Conservation (phyloP, 2,113 vertebrate species). For the Elephantulus edwardii region DNA sequence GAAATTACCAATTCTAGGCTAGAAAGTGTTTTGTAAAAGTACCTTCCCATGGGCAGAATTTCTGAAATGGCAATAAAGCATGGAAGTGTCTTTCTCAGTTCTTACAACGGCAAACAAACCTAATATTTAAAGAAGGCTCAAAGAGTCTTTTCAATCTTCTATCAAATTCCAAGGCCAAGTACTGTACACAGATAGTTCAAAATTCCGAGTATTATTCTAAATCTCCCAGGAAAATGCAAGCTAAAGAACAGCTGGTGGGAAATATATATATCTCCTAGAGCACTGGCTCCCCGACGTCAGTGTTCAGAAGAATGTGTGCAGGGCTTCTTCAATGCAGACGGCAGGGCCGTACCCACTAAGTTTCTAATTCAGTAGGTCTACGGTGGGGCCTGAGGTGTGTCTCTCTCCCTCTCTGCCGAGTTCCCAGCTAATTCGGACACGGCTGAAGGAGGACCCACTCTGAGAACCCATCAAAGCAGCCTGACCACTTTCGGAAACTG, state of each 20-base stretch:
- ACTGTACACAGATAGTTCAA: slow-evolving; percentile 67
- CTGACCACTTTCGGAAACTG: neutral
- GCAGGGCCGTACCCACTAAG: neutral
- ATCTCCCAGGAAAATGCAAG: slow-evolving; percentile 46
- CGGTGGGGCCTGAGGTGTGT: neutral
- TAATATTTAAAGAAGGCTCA: slow-evolving; percentile 77
- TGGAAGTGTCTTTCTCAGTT: slow-evolving; percentile 50
- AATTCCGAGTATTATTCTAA: slow-evolving; percentile 51
- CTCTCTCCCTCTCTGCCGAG: neutral
- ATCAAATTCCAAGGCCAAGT: slow-evolving; percentile 71
- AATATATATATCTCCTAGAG: neutral
- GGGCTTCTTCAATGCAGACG: neutral
- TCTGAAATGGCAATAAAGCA: slow-evolving; percentile 64
- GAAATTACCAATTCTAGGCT: slow-evolving; percentile 53
- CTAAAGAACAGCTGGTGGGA: slow-evolving; percentile 13
- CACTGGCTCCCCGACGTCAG: neutral
- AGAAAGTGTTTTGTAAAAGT: slow-evolving; percentile 48
- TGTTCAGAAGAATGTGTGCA: neutral
- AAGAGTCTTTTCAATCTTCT: slow-evolving; percentile 70
- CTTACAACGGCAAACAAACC: slow-evolving; percentile 72
- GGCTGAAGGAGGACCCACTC: too few species aligned
- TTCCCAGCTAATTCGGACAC: neutral
- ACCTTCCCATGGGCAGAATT: slow-evolving; percentile 49
- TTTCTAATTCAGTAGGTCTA: neutral
- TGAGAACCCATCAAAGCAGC: neutral